phyloP scores from a whole-genome alignment of 92 coral and sea anemone species.

The Umimayanthus kanabou region DNA sequence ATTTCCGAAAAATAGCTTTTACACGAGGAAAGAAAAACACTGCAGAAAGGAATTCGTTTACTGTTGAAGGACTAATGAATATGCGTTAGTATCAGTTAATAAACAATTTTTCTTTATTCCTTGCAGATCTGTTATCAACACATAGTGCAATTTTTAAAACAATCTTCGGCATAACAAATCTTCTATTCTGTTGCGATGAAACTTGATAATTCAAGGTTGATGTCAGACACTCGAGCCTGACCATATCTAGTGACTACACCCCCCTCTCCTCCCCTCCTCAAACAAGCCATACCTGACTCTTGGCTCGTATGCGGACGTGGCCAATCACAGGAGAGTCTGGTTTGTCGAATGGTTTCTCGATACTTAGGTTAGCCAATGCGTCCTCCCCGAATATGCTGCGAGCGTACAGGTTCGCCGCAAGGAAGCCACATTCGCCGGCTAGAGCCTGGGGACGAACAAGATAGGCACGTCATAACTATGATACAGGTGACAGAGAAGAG shows the following conservation, averaged over 20 bases:
- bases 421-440: conserved; percentile 95
- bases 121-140: too few relatives aligned
- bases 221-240: too few relatives aligned
- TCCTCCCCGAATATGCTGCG: conserved; percentile 99
- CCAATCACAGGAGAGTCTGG: conserved; percentile 91
- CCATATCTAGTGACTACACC: not conserved
- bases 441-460: conserved; percentile 65
- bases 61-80: too few relatives aligned
- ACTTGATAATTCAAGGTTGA: too few relatives aligned
- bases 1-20: too few relatives aligned
- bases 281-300: conserved; percentile 79
- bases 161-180: too few relatives aligned
- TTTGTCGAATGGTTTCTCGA: conserved; percentile 86
- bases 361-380: conserved; percentile 94
- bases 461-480: not conserved
- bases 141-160: too few relatives aligned
- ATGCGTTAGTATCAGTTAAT: too few relatives aligned
- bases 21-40: too few relatives aligned
- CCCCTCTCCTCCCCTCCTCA: not conserved
- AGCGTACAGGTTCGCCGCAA: conserved; percentile 98
- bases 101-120: too few relatives aligned
- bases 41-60: too few relatives aligned
- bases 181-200: too few relatives aligned
- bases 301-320: conserved; percentile 98
- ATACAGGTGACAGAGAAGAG: not conserved